These are phyloP conservation scores for Ennomos quercinarius DNA, from an alignment of 2,888 invertebrate species.

Conservation along the genomic window DNA sequence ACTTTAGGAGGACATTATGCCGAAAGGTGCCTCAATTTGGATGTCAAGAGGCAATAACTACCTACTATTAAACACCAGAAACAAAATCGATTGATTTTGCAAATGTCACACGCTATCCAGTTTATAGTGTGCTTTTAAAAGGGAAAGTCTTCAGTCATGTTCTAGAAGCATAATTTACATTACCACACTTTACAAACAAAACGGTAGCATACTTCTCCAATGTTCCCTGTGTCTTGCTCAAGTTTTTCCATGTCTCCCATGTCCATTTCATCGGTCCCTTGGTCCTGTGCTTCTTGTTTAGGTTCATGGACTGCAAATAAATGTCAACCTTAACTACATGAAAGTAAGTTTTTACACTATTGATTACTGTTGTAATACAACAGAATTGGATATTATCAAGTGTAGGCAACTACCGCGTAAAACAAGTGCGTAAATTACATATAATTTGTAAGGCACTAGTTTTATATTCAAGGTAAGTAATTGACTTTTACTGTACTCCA, in stretches of 20 bases:
- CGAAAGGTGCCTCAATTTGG: too few relatives aligned
- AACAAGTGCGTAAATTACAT: constrained; percentile 43
- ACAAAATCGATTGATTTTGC: too few relatives aligned
- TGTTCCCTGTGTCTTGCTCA: constrained; percentile 79
- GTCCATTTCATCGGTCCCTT: constrained; percentile 78
- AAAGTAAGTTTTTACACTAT: not conserved
- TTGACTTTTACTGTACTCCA: constrained; percentile 70
- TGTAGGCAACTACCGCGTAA: constrained; percentile 42
- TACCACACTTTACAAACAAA: too few relatives aligned
- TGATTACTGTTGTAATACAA: too few relatives aligned
- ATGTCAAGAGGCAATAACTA: too few relatives aligned
- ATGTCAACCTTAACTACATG: constrained; percentile 9
- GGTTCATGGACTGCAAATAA: constrained; percentile 53
- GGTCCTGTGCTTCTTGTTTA: constrained; percentile 70
- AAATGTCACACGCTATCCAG: too few relatives aligned
- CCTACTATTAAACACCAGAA: too few relatives aligned
- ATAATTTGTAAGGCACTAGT: constrained; percentile 39
- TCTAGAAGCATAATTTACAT: too few relatives aligned
- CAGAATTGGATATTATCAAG: constrained; percentile 5
- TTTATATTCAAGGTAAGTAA: constrained; percentile 14
- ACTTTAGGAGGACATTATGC: too few relatives aligned
- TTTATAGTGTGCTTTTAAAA: too few relatives aligned
- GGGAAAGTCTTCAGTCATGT: too few relatives aligned
- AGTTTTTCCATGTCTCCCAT: constrained; percentile 83
- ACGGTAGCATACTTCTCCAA: constrained; percentile 71